A percentile compares a stretch with the other conserved stretches of the same genome.
Conservation (phyloP, 2,888 invertebrate genomes). For the Sphaeridia pumilis region DNA sequence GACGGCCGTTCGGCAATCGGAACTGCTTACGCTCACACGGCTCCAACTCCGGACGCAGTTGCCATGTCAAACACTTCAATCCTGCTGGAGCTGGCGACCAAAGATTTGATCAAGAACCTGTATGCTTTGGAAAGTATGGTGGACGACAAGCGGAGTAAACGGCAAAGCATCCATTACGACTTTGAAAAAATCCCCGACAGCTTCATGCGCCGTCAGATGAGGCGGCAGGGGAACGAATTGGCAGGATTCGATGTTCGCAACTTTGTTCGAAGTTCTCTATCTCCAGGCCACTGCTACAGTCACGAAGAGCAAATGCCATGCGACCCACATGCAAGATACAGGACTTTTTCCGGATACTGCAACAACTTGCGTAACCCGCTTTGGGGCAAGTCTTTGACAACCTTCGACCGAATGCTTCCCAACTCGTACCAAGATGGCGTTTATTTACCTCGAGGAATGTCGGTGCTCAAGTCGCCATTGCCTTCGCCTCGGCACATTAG, state of each 20-base stretch:
- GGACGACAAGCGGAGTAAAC: constrained; percentile 17
- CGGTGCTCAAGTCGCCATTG: constrained; percentile 61
- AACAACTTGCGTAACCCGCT: constrained; percentile 74
- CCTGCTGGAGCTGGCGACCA: constrained; percentile 73
- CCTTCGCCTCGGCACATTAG: constrained; percentile 80
- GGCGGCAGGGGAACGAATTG: constrained; percentile 4
- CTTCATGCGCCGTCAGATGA: background rate
- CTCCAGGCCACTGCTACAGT: constrained; percentile 52
- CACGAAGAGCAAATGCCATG: constrained; percentile 59
- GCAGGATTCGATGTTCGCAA: constrained; percentile 10
- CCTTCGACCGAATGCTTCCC: constrained; percentile 70
- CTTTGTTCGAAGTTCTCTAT: constrained; percentile 8
- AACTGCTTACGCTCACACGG: constrained; percentile 78
- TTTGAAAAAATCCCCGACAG: background rate
- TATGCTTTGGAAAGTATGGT: constrained; percentile 34
- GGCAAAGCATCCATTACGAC: constrained; percentile 19
- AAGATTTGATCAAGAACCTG: constrained; percentile 59
- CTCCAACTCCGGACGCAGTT: constrained; percentile 72
- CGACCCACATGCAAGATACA: constrained; percentile 43
- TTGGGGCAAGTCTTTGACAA: constrained; percentile 70
- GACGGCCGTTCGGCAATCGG: constrained; percentile 78
- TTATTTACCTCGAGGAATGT: constrained; percentile 61
- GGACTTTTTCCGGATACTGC: constrained; percentile 51
- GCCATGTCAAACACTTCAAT: constrained; percentile 74
- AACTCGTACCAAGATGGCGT: constrained; percentile 82